Conservation (phyloP, 2,888 invertebrate species). For the Phyllotreta cruciferae region DNA sequence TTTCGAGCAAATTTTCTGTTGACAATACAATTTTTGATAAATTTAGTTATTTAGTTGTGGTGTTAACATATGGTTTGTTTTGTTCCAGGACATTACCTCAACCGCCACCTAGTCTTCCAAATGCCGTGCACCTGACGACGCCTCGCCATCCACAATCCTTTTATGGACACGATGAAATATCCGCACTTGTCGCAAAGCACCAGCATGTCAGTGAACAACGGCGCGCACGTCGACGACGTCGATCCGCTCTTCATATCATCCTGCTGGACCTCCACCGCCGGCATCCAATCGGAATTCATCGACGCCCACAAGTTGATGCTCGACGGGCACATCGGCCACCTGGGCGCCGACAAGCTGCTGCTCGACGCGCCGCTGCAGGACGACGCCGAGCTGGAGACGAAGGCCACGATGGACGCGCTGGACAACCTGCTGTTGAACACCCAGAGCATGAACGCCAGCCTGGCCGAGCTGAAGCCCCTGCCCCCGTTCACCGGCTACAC, state of each 20-base stretch:
- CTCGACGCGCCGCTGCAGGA: conserved; percentile 63
- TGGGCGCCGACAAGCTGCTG: conserved; percentile 63
- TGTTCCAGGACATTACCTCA: conserved; percentile 2
- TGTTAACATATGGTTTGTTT: too few species aligned
- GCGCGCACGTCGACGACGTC: conserved; percentile 63
- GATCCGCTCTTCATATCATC: conserved; percentile 76
- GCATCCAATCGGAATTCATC: conserved; percentile 57
- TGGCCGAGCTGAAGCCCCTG: conserved; percentile 84
- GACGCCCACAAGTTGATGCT: conserved; percentile 64
- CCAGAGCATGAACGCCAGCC: conserved; percentile 65
- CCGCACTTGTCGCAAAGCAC: conserved; percentile 57
- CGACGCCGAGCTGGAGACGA: conserved; percentile 60
- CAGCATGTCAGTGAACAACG: conserved; percentile 58
- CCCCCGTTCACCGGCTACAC: conserved; percentile 89
- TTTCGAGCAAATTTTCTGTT: too few species aligned
- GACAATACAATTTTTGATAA: too few species aligned
- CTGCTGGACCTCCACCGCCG: conserved; percentile 67
- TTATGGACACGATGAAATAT: conserved; percentile 61
- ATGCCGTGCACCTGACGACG: not conserved
- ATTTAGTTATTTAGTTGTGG: too few species aligned
- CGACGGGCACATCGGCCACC: conserved; percentile 64
- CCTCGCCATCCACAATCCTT: conserved; percentile 1
- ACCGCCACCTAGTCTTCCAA: not conserved
- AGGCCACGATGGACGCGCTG: conserved; percentile 70
- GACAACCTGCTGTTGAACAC: conserved; percentile 50